phyloP scores from a whole-genome alignment of 2,113 vertebrate genomes.

The Tylochromis polylepis region DNA sequence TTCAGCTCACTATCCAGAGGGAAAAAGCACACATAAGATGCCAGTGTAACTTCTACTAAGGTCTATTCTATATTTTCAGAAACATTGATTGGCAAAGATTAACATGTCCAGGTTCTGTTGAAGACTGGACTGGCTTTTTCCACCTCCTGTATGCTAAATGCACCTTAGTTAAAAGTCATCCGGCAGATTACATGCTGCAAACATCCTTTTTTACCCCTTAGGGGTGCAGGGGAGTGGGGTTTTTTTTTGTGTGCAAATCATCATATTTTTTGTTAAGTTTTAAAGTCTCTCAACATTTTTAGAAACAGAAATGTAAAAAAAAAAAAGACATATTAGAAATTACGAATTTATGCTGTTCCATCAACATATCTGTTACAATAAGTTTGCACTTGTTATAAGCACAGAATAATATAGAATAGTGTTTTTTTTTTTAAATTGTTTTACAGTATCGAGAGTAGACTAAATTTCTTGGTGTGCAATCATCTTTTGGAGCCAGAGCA shows the following conservation, averaged over 20 bases:
- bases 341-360: background rate
- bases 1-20: background rate
- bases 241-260: background rate
- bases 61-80: background rate
- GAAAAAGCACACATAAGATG: background rate
- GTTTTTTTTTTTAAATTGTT: background rate
- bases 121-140: background rate
- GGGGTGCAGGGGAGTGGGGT: background rate
- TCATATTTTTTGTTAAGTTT: background rate
- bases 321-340: fast-evolving
- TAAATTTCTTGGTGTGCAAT: background rate
- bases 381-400: background rate
- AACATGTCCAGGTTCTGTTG: background rate
- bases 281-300: fast-evolving
- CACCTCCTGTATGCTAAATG: background rate
- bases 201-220: background rate
- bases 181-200: background rate
- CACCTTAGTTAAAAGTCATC: background rate
- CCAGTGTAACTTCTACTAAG: background rate
- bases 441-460: background rate
- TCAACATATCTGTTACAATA: background rate
- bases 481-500: background rate
- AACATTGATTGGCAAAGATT: background rate
- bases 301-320: background rate
- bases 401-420: fast-evolving